Base-by-base conservation (phyloP, 2,797 vertebrate genomes). In the Picus viridis region DNA sequence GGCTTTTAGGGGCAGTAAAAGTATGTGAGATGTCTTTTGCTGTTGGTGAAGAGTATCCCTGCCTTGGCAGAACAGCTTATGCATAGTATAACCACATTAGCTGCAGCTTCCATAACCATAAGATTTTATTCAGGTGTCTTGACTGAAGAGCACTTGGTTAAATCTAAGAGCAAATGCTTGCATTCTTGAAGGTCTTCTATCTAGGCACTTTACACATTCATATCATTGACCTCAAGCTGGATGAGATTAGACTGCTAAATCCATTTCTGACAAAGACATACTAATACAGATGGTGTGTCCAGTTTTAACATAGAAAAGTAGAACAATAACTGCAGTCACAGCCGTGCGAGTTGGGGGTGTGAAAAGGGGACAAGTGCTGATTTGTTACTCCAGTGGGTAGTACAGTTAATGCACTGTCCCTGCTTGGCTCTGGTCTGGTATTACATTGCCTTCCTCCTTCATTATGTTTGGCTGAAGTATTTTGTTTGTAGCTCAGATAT, bases 391-490 rank as follows among this genome's bases (percentile, higher is more conserved):
- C 30, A 51, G 34, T 45, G 32, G 34, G 71, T 92, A 80, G 41
- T 65, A 94, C 72, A 96, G 86, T 80, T 70, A 62, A 68, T 10
- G 49, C 16, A 22, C 71, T 94, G 69, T 94, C 67, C 13, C 1
- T 59, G 7, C 34, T 86, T 81, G 73, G 83, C 61, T 62, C 34
- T 79, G 57, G 7, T 73, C 65, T 91, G 70, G 27, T 65, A 67
- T 76, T 89, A 10, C 8, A 0, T 58, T 92, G 56, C n/a, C 13
- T 16, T 49, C 19, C 17, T 92, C 62, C 78, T 72, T 39, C 12
- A 2, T 94, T 89, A 79, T 56, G 70, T 91, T 87, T 87, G 64
- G 56, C 73, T 93, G 78, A 80, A 92, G 18, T 84, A 20, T 86
- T 92, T 93, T 83, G 49, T 75, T 87, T 87, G 83, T 82, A 77